phyloP scores from a whole-genome alignment of 2,888 invertebrate species.

The Rhingia campestris region DNA sequence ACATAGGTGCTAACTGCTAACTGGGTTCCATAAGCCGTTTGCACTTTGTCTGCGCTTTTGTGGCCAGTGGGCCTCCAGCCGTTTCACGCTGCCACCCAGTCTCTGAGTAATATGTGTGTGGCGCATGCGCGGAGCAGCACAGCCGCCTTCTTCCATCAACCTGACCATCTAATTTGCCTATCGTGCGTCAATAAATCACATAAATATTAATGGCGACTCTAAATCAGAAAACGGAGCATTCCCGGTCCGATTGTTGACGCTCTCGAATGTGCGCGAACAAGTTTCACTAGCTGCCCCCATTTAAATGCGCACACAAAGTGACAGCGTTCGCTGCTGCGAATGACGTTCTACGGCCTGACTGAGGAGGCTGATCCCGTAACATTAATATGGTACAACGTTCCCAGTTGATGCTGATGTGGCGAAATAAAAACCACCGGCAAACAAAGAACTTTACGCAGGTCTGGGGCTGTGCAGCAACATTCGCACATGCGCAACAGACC shows the following conservation, averaged over 20 bases:
- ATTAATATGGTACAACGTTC: slow-evolving; percentile 41
- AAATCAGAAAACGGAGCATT: slow-evolving; percentile 44
- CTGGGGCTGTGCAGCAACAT: slow-evolving; percentile 1
- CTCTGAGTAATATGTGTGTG: slow-evolving; percentile 4
- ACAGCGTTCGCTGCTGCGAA: slow-evolving; percentile 41
- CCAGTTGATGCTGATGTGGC: slow-evolving; percentile 14
- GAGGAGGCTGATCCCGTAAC: slow-evolving; percentile 21
- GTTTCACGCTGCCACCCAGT: slow-evolving; percentile 25
- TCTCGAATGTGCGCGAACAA: slow-evolving; percentile 24
- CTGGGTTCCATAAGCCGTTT: slow-evolving; percentile 66
- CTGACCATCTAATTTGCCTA: slow-evolving; percentile 60
- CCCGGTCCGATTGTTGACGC: slow-evolving; percentile 59
- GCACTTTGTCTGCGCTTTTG: slow-evolving; percentile 36
- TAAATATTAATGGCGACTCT: slow-evolving; percentile 66
- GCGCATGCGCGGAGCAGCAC: neutral
- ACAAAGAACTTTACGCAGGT: slow-evolving; percentile 45
- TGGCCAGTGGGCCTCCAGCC: slow-evolving; percentile 22
- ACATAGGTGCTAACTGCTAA: slow-evolving; percentile 67
- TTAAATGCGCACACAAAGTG: slow-evolving; percentile 43
- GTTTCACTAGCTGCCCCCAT: slow-evolving; percentile 16
- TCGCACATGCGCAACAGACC: slow-evolving; percentile 17
- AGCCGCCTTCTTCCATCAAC: slow-evolving; percentile 40
- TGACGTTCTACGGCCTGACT: slow-evolving; percentile 51
- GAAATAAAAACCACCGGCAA: neutral
- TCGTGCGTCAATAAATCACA: slow-evolving; percentile 73